Evolutionary conservation across 2,113 vertebrate species (phyloP), one percentile per base, ranked within the genome.

Genomic region (Megaceryle torquata): DNA sequence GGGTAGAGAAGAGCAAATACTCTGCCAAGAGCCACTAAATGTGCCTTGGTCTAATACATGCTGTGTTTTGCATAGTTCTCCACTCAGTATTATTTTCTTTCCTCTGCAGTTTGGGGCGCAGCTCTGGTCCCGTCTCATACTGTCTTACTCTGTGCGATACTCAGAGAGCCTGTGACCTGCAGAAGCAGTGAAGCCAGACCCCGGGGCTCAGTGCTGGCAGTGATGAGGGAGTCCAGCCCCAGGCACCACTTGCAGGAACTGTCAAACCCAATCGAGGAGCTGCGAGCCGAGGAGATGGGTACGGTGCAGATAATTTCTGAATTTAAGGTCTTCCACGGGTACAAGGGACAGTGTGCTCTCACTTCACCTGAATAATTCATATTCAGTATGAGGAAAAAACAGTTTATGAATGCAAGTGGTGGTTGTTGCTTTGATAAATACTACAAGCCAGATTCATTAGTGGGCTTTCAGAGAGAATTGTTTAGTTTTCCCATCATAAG

Each of bases 321-420:
- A 39, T 39, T 20, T 13, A 43, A 48, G 48, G 20, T 33, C 25
- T 75, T 68, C 53, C 43, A 39, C 61, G 18, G 5, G 0, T 20
- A 29, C 19, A 16, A 3, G 53, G 3, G 4, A n/a, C 1, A 1
- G 20, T 0, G 0, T 67, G 76, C 19, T 51, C 25, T 64, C 64
- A 9, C 31, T 48, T 44, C 26, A 22, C 6, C 21, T 1, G 1
- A 44, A 21, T 2, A 1, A 80, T 41, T 50, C 4, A 3, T 13
- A 13, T 37, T 75, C 64, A 76, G 44, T 56, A 35, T 37, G 83
- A 82, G 82, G 41, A 88, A 82, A 83, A 82, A 90, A 24, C 21
- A 53, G 28, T 15, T 35, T 69, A 64, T 39, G 60, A 82, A 60
- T 46, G 69, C n/a, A 61, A 75, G 48, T n/a, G 31, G 60, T 84